Evolutionary conservation across 2,113 vertebrate genomes (phyloP), one percentile per base, ranked within the genome.

Genomic region (Sylvilagus bachmani): DNA sequence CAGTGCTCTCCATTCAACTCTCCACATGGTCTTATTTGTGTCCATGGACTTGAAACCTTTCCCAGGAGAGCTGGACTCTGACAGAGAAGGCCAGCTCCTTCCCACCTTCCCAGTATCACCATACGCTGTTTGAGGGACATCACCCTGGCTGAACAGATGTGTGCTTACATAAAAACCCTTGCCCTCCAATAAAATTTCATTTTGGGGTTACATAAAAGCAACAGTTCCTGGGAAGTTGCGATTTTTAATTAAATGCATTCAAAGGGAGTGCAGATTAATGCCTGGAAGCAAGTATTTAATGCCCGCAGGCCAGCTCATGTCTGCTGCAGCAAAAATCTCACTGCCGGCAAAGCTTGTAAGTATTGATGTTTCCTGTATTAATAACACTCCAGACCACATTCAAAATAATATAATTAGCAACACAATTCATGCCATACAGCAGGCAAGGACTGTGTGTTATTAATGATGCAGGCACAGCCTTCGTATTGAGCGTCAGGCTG

Each of bases 181-280:
- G 79, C 49, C 91, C 83, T 92, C 95, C 92, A 94, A 93, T 90
- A 95, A 92, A 97, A 96, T 95, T 98, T 93, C 91, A 96, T 95
- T 97, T 97, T 0, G 0, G 90, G 70, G 96, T 97, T 96, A 97
- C 75, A 84, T 94, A 97, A 97, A 98, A 98, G 55, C 92, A 96
- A 88, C 95, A 95, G 95, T 97, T 97, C 97, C 96, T 85, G 85
- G 66, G 95, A 98, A 97, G 97, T 86, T 89, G 96, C 96, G 96
- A 91, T 86, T 98, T 98, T 98, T 97, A 98, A 98, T 98, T 98
- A 98, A 97, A 98, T 0, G 0, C 90, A 97, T 97, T 98, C 0
- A 0, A 97, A 98, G 96, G 97, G 97, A 98, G 95, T 90, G 95
- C 82, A 96, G 97, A 98, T 97, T 96, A 98, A 97, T 97, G 96